A percentile compares a stretch with the other conserved stretches of the same genome.
Evolutionary conservation across 2,888 invertebrate genomes (phyloP).

Genomic region (Himalopsyche anomala): DNA sequence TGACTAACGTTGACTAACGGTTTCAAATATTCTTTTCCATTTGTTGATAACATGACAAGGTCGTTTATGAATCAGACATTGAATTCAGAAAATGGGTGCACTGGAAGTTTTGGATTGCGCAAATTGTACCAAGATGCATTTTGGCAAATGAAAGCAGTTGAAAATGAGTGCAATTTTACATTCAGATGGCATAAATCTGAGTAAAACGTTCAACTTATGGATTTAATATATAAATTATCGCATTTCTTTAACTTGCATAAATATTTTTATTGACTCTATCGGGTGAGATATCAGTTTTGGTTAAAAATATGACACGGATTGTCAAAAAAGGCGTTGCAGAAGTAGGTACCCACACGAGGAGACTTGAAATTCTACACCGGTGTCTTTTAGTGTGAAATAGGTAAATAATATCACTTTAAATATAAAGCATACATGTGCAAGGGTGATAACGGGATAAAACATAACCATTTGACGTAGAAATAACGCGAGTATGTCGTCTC

Average conservation of each 20-base stretch:
- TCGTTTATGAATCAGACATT: not conserved
- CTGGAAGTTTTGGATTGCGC: not conserved
- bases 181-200: not conserved
- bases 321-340: constrained; percentile 75
- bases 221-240: not conserved
- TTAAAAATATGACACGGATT: constrained; percentile 63
- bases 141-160: constrained; percentile 4
- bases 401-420: constrained; percentile 61
- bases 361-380: constrained; percentile 76
- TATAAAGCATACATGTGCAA: constrained; percentile 69
- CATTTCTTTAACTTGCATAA: constrained; percentile 44
- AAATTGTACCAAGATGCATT: not conserved
- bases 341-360: constrained; percentile 52
- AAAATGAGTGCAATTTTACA: not conserved
- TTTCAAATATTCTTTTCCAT: not conserved
- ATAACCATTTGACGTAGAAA: not conserved
- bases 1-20: constrained; percentile 19
- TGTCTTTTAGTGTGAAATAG: constrained; percentile 17
- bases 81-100: not conserved
- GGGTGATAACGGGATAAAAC: not conserved
- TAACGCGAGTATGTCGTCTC: not conserved
- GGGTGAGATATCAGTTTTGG: not conserved
- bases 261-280: not conserved
- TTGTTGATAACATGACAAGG: constrained; percentile 12
- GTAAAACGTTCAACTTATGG: not conserved